Evolutionary conservation across 2,888 invertebrate genomes (phyloP), one percentile per base, ranked within the genome.

Genomic region (Orthosia cruda): DNA sequence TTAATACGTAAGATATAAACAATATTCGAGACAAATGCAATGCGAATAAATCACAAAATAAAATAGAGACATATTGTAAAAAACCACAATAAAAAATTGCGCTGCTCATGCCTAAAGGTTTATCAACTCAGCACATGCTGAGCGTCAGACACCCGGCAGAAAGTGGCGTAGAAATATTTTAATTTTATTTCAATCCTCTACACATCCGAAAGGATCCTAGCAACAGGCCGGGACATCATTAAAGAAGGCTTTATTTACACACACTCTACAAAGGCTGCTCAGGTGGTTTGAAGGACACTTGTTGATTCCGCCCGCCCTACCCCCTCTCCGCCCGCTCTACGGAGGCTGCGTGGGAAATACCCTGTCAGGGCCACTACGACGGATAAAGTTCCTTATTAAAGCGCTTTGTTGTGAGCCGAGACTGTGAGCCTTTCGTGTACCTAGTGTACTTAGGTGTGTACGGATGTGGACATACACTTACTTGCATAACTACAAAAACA

Each of bases 281-380:
- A 76, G 77, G 80, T 72, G 65, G 74, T 57, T 71, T 83, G 65
- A 83, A 86, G 85, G 62, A 80, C 87, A 89, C 89, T 89, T 89
- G 89, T 89, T 89, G 89, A 87, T 74, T 71, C 59, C 77, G 9
- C 74, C 77, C 79, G 32, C 68, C 71, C 64, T 49, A 13, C 3
- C n/a, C 26, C 52, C 68, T 7, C 20, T 32, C 62, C 71, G 20
- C 74, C 69, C 78, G 49, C 66, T 61, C 64, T 23, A 32, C 45
- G 49, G 69, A 49, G 68, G 61, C 61, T 59, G 62, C 49, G 45
- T 67, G 75, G 64, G 66, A 80, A 84, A 74, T 78, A 72, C 75
- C 75, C 73, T 73, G 72, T 72, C 68, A 73, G 67, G 49, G 57
- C 61, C 55, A 66, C 71, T 62, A 55, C 57, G 75, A 71, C 57